phyloP scores from a whole-genome alignment of 2,888 invertebrate genomes.

The Drosophila suboccidentalis region DNA sequence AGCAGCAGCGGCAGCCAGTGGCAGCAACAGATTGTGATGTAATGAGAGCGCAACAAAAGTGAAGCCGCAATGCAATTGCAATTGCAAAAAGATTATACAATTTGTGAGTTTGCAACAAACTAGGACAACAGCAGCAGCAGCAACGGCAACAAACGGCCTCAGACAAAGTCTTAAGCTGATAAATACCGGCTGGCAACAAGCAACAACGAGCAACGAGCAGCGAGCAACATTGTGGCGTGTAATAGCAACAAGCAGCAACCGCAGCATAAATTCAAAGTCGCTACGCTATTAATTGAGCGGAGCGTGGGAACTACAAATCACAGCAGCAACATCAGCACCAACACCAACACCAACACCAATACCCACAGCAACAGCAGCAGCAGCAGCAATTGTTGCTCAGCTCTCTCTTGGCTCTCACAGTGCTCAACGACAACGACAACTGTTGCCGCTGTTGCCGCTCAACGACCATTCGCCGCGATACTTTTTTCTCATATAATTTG shows the following conservation, averaged over 20 bases:
- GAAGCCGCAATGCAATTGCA: slow-evolving; percentile 63
- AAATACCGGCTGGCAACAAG: slow-evolving; percentile 66
- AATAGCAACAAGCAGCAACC: slow-evolving; percentile 28
- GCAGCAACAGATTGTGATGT: slow-evolving; percentile 62
- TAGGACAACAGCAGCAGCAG: slow-evolving; percentile 66
- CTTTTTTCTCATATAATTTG: slow-evolving; percentile 66
- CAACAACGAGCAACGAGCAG: slow-evolving; percentile 46
- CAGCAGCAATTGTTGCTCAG: slow-evolving; percentile 48
- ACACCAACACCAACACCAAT: slow-evolving; percentile 19
- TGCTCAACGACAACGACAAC: slow-evolving; percentile 41
- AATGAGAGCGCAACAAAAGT: slow-evolving; percentile 75
- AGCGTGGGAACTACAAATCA: slow-evolving; percentile 77
- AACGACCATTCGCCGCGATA: slow-evolving; percentile 10
- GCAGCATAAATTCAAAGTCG: slow-evolving; percentile 73
- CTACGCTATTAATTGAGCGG: slow-evolving; percentile 58
- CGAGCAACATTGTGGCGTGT: slow-evolving; percentile 33
- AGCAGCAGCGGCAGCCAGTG: slow-evolving; percentile 34
- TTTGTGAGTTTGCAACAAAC: slow-evolving; percentile 72
- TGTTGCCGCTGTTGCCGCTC: slow-evolving; percentile 29
- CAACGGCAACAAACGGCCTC: slow-evolving; percentile 39
- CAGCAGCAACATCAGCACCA: slow-evolving; percentile 47
- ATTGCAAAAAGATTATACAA: slow-evolving; percentile 75
- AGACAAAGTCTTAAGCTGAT: slow-evolving; percentile 52
- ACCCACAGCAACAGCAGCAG: no score
- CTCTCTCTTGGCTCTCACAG: slow-evolving; percentile 59